These are phyloP conservation scores for Norana najaformis DNA, from an alignment of 2,888 invertebrate species.

Conservation along the genomic window DNA sequence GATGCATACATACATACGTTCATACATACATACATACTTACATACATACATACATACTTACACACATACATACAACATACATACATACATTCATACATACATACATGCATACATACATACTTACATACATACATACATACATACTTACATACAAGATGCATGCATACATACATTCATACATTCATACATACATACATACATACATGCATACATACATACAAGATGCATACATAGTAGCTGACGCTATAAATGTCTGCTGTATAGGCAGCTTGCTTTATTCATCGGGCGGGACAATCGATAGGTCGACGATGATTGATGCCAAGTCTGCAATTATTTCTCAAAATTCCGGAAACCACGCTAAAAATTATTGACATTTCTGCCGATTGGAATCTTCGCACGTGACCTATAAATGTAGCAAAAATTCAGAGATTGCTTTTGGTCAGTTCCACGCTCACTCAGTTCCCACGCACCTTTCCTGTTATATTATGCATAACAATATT, in stretches of 20 bases:
- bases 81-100: neutral
- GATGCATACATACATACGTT: neutral
- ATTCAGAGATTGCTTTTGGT: neutral
- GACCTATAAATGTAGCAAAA: neutral
- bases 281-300: neutral
- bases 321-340: neutral
- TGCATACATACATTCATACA: neutral
- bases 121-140: neutral
- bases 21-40: neutral
- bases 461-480: slow-evolving; percentile 3
- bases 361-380: neutral
- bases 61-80: slow-evolving; percentile 13
- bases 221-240: too few relatives aligned
- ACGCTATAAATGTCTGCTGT: neutral
- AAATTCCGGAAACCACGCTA: neutral
- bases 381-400: neutral
- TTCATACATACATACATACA: neutral
- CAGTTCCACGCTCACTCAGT: neutral
- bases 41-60: neutral
- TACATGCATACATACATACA: neutral
- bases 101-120: neutral
- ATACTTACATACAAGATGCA: neutral
- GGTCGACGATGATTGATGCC: neutral
- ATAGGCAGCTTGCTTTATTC: too few relatives aligned
- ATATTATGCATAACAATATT: neutral